Evolutionary conservation across 1,140 invertebrate genomes (phyloP).

Genomic region (Mactra quadrangularis): DNA sequence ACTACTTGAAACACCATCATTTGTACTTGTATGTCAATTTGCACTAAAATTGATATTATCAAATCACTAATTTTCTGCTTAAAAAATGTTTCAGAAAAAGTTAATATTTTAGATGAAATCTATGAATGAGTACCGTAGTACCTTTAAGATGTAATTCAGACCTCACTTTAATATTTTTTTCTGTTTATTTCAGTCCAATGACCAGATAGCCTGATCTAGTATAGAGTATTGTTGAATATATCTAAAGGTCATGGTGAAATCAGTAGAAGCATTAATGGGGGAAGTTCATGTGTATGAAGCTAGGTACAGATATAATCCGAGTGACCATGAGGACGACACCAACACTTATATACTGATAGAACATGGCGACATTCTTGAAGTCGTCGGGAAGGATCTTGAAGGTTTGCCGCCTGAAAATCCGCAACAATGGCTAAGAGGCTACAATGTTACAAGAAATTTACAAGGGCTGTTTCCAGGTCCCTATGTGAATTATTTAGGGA

Average conservation of each 20-base stretch:
- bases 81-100: too few species aligned
- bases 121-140: too few species aligned
- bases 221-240: not conserved
- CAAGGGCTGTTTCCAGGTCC: constrained; percentile 55
- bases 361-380: constrained; percentile 45
- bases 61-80: too few species aligned
- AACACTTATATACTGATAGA: constrained; percentile 39
- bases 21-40: too few species aligned
- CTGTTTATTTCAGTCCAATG: too few species aligned
- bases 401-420: constrained; percentile 35
- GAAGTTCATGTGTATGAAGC: constrained; percentile 58
- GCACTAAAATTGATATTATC: too few species aligned
- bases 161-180: too few species aligned
- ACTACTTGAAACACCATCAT: too few species aligned
- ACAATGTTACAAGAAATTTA: constrained; percentile 50
- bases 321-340: constrained; percentile 36
- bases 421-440: constrained; percentile 45
- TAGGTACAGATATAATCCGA: constrained; percentile 48
- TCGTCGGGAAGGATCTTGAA: constrained; percentile 24
- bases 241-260: constrained; percentile 34
- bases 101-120: too few species aligned
- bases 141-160: too few species aligned
- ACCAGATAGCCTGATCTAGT: not conserved
- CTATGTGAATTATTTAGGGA: constrained; percentile 52
- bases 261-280: constrained; percentile 9